phyloP scores from a whole-genome alignment of 2,888 invertebrate species.

The Ormyrus labotus region DNA sequence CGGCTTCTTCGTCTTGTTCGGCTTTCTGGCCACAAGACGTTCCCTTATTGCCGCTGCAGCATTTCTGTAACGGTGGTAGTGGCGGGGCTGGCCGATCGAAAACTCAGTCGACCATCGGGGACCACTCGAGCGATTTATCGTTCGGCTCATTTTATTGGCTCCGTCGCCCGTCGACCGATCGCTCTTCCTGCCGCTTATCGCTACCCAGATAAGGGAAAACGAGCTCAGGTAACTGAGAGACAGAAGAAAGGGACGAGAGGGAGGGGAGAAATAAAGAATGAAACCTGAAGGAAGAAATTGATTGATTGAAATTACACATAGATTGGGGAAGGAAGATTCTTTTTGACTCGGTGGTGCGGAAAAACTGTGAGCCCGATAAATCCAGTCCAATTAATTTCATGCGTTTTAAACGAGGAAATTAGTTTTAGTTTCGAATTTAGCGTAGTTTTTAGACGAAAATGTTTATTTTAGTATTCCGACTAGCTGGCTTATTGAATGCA shows the following conservation, averaged over 20 bases:
- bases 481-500: no score
- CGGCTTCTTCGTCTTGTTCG: conserved; percentile 5
- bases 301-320: conserved; percentile 30
- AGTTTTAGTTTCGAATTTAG: no score
- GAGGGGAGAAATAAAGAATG: conserved; percentile 1
- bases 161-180: conserved; percentile 41
- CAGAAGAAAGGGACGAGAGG: neutral
- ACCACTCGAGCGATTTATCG: conserved; percentile 68
- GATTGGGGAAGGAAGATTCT: neutral
- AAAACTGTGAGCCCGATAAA: no score
- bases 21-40: neutral
- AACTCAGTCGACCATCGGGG: conserved; percentile 40
- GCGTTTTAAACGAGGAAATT: no score
- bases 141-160: conserved; percentile 69
- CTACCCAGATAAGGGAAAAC: conserved; percentile 34
- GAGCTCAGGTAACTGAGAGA: conserved; percentile 32
- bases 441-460: no score
- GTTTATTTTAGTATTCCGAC: no score
- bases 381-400: no score
- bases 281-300: conserved; percentile 3
- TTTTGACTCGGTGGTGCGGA: neutral
- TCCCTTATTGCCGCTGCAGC: conserved; percentile 28
- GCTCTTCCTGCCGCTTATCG: conserved; percentile 46
- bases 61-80: neutral
- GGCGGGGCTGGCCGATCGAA: conserved; percentile 34